Evolutionary conservation across 35 echinoderm and acorn worm genomes (phyloP).

Genomic region (Holothuria glaberrima): DNA sequence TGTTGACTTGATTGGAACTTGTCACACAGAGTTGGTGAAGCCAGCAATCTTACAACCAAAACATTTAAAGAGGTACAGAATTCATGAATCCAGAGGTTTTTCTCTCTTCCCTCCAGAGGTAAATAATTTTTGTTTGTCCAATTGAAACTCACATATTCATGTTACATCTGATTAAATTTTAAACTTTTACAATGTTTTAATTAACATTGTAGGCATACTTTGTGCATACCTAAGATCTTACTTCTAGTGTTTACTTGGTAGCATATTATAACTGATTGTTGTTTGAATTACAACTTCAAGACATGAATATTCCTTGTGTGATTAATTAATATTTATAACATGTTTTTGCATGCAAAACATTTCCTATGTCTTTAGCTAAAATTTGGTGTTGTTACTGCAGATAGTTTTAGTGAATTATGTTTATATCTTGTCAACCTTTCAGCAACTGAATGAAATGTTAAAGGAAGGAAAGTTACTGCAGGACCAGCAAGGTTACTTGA

Average conservation of each 20-base stretch:
- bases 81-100: slow-evolving; percentile 87
- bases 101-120: slow-evolving; percentile 97
- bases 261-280: background rate
- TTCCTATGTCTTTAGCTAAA: too few relatives aligned
- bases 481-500: slow-evolving; percentile 69
- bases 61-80: slow-evolving; percentile 71
- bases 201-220: too few relatives aligned
- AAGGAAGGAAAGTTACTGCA: slow-evolving; percentile 87
- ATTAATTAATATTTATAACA: too few relatives aligned
- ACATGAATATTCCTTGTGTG: too few relatives aligned
- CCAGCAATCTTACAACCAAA: slow-evolving; percentile 91
- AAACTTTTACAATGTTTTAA: too few relatives aligned
- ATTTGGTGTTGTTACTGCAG: too few relatives aligned
- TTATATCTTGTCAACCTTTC: background rate
- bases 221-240: background rate
- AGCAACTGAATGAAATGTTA: slow-evolving; percentile 98
- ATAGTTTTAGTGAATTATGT: background rate
- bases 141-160: too few relatives aligned
- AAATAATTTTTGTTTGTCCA: background rate
- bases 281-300: background rate
- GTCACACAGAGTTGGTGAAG: slow-evolving; percentile 88
- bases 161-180: too few relatives aligned
- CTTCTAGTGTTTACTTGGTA: too few relatives aligned
- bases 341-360: too few relatives aligned
- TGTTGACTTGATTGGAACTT: slow-evolving; percentile 95